Percentiles rank a stretch among this genome's conserved stretches.
phyloP scores from a whole-genome alignment of 2,797 vertebrate species.

The Etheostoma nigrum region DNA sequence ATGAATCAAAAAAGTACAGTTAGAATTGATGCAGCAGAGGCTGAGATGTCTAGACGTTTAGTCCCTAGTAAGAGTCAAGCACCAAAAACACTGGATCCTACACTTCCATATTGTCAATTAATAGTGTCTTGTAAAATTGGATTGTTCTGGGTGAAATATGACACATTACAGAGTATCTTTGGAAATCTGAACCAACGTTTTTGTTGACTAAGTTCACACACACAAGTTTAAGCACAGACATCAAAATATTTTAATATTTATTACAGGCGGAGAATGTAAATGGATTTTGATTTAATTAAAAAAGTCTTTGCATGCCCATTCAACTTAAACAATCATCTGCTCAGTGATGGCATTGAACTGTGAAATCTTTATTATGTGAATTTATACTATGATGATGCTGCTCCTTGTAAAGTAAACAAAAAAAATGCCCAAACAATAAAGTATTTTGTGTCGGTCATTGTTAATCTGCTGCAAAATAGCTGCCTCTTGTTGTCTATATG shows the following conservation, averaged over 20 bases:
- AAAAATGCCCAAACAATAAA: background rate
- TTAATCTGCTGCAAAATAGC: slow-evolving; percentile 4
- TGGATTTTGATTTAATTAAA: background rate
- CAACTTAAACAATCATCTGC: slow-evolving; percentile 5
- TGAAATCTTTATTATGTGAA: background rate
- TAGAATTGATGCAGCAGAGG: background rate
- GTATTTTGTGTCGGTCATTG: background rate
- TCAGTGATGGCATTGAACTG: background rate
- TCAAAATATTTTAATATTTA: background rate
- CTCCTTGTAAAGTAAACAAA: background rate
- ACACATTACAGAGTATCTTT: slow-evolving; percentile 1
- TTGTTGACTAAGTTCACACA: background rate
- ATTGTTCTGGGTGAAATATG: background rate
- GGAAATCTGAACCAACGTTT: background rate
- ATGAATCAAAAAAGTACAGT: background rate
- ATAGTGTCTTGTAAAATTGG: background rate
- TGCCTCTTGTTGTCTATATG: background rate
- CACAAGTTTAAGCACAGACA: too few species aligned
- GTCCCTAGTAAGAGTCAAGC: background rate
- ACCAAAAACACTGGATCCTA: background rate
- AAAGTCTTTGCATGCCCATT: background rate
- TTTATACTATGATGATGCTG: background rate
- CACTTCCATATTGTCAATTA: background rate
- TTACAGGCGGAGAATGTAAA: background rate
- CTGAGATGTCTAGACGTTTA: background rate